A percentile compares a stretch with the other conserved stretches of the same genome.
Conservation (phyloP, 2,888 invertebrate species). For the Lamellibrachia satsuma region DNA sequence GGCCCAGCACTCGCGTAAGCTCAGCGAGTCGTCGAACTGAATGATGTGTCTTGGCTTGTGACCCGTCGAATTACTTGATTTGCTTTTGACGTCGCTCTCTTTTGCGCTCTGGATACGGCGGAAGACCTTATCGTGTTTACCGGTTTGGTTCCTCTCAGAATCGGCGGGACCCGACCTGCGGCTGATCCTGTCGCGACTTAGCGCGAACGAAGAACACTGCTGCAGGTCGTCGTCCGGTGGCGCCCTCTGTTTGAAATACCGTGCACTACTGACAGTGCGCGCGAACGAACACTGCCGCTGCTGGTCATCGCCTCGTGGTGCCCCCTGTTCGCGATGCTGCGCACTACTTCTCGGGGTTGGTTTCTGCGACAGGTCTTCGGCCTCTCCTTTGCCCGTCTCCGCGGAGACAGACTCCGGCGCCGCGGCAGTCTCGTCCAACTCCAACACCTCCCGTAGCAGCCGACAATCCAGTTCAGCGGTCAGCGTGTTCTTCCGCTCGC, state of each 20-base stretch:
- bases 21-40: conserved; percentile 5
- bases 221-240: not conserved
- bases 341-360: not conserved
- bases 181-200: not conserved
- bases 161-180: not conserved
- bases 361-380: not conserved
- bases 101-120: not conserved
- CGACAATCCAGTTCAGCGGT: not conserved
- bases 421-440: not conserved
- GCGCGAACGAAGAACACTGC: not conserved
- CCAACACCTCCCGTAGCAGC: not conserved
- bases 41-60: not conserved
- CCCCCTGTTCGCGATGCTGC: not conserved
- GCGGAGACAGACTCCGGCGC: not conserved
- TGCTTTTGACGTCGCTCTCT: not conserved
- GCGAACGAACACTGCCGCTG: no score
- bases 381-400: not conserved
- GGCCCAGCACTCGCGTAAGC: not conserved
- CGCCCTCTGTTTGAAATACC: not conserved
- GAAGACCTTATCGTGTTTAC: not conserved
- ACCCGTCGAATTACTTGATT: not conserved
- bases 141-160: not conserved
- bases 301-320: not conserved
- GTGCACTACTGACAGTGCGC: not conserved
- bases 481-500: not conserved